Evolutionary conservation across 2,113 vertebrate species (phyloP), one percentile per base, ranked within the genome.

Genomic region (Plecotus auritus): DNA sequence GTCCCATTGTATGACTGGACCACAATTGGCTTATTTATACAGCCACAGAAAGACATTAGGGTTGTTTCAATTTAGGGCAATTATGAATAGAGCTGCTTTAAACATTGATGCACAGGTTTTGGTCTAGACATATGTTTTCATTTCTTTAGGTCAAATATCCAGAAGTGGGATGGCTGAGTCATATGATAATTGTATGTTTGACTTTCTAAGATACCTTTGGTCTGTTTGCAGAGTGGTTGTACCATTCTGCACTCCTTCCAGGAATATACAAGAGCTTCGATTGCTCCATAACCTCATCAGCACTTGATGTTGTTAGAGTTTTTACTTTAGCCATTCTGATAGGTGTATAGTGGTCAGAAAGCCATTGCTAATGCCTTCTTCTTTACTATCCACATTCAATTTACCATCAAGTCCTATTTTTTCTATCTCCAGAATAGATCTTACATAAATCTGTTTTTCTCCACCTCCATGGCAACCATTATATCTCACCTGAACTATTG

Each of bases 1-100:
- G 20, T 16, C 20, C 6, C 26, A 0, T 0, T n/a, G 20, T 22
- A 10, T 61, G 42, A 10, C 18, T 40, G 8, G 4, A 12, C 11
- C 26, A 17, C 8, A 3, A 7, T 4, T 0, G 64, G 26, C 45
- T 70, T 35, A 32, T 47, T 54, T 4, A 2, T 9, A n/a, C 17
- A 26, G 22, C 26, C 17, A 5, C 4, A 0, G 9, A 37, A 47
- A 16, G 42, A 13, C 49, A 12, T 1, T 17, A 4, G 6, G 16
- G 32, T 8, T 78, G 11, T 45, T 78, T 87, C n/a, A 12, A 22
- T 18, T 82, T n/a, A 22, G 42, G 26, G 12, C 7, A 37, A 1
- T 59, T n/a, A 28, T 12, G 42, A 69, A 37, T 3, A 30, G 40
- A 83, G 72, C 22, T 49, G 35, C 14, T n/a, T 6, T n/a, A 30